Percentiles rank a stretch among this genome's conserved stretches.
Evolutionary conservation across 2,113 vertebrate genomes (phyloP).

Genomic region (Triplophysa siluroides): DNA sequence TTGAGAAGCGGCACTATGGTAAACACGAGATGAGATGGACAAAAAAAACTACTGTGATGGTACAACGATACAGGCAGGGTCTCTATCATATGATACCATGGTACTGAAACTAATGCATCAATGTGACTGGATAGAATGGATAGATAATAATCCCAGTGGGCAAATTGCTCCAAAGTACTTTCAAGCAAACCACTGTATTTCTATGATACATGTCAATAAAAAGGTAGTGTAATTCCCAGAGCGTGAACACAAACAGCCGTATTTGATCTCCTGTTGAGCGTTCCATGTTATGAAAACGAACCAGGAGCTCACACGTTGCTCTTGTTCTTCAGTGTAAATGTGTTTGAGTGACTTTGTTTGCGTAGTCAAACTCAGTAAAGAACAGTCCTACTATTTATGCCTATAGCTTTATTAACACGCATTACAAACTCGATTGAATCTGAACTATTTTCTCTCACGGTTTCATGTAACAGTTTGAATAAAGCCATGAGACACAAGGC

Average conservation of each 20-base stretch:
- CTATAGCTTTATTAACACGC: neutral
- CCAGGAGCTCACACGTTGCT: neutral
- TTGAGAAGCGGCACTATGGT: too few relatives aligned
- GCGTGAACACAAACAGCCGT: neutral
- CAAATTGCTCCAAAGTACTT: too few relatives aligned
- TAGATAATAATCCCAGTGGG: too few relatives aligned
- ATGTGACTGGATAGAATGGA: too few relatives aligned
- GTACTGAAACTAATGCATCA: too few relatives aligned
- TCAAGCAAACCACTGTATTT: too few relatives aligned
- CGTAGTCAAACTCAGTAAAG: neutral
- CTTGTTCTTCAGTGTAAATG: constrained; percentile 16
- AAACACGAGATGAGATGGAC: too few relatives aligned
- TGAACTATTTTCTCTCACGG: too few relatives aligned
- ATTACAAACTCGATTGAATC: neutral
- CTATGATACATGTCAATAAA: neutral
- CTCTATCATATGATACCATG: too few relatives aligned
- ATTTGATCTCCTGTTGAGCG: neutral
- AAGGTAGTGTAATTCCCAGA: too few relatives aligned
- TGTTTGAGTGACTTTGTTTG: constrained; percentile 5
- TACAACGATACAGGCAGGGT: too few relatives aligned
- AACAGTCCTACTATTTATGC: neutral
- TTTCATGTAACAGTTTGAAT: neutral
- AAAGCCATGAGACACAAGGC: neutral
- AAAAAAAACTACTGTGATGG: too few relatives aligned
- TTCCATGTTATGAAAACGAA: constrained; percentile 14